Evolutionary conservation across 2,888 invertebrate genomes (phyloP).

Genomic region (Electrophaes corylata): DNA sequence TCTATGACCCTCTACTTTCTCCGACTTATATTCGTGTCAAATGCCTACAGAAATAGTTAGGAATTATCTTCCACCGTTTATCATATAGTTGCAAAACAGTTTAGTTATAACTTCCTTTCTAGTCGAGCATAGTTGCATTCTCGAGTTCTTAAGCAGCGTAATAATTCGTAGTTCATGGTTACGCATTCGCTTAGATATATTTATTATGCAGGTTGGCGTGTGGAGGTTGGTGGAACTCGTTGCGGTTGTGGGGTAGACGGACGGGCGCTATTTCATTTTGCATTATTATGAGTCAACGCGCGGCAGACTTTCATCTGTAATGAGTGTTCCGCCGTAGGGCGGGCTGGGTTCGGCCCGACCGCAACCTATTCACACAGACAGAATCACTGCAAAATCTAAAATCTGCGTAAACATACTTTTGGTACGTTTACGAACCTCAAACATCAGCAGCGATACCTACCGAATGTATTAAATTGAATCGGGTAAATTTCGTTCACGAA

Average conservation of each 20-base stretch:
- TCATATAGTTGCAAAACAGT: constrained; percentile 33
- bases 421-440: constrained; percentile 23
- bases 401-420: constrained; percentile 43
- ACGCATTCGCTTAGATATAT: constrained; percentile 54
- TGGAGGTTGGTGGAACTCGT: constrained; percentile 48
- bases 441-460: constrained; percentile 1
- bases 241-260: constrained; percentile 68
- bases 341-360: constrained; percentile 49
- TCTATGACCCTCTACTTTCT: constrained; percentile 36
- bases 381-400: constrained; percentile 56
- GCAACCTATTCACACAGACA: constrained; percentile 59
- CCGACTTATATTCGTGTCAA: constrained; percentile 32
- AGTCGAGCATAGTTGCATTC: constrained; percentile 41
- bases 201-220: constrained; percentile 53
- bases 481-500: constrained; percentile 33
- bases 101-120: constrained; percentile 39
- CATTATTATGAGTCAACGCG: constrained; percentile 64
- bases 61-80: constrained; percentile 27
- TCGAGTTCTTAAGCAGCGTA: constrained; percentile 38
- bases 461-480: neutral
- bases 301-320: constrained; percentile 73
- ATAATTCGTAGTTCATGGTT: constrained; percentile 69
- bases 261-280: constrained; percentile 69
- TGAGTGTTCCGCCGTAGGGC: constrained; percentile 57
- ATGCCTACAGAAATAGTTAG: constrained; percentile 30